Evolutionary conservation across 2,888 invertebrate species (phyloP).

Genomic region (Candidula unifasciata): DNA sequence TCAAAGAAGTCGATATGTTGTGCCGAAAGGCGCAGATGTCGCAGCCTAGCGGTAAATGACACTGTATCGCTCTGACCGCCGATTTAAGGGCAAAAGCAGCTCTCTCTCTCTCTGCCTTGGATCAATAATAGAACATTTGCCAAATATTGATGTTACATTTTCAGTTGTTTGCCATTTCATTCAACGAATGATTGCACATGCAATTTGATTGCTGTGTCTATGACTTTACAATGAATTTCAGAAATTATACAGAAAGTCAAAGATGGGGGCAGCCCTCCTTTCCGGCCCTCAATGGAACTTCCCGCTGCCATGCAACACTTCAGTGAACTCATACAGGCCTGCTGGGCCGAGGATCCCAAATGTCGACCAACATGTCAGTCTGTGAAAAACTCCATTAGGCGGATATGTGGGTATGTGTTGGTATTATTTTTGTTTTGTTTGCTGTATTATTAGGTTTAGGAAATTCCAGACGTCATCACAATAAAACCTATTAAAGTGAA

Average conservation of each 20-base stretch:
- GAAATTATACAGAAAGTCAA: slow-evolving; percentile 54
- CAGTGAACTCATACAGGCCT: slow-evolving; percentile 87
- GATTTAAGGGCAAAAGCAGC: too few species aligned
- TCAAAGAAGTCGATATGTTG: too few species aligned
- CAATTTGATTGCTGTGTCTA: neutral
- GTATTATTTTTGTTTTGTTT: too few species aligned
- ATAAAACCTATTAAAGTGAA: too few species aligned
- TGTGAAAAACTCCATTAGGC: slow-evolving; percentile 84
- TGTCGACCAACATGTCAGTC: slow-evolving; percentile 91
- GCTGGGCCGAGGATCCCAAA: slow-evolving; percentile 93
- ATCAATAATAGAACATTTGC: too few species aligned
- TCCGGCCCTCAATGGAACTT: slow-evolving; percentile 80
- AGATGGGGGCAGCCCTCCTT: slow-evolving; percentile 78
- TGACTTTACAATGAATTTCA: slow-evolving; percentile 12
- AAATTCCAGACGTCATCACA: neutral
- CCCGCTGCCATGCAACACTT: slow-evolving; percentile 79
- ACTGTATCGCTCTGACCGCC: too few species aligned
- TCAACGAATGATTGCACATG: neutral
- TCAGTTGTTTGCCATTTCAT: too few species aligned
- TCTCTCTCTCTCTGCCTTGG: too few species aligned
- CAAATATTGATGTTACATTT: too few species aligned
- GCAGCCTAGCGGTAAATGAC: too few species aligned
- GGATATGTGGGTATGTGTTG: slow-evolving; percentile 78
- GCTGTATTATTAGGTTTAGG: too few species aligned
- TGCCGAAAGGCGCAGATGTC: too few species aligned